Conservation (phyloP, 2,797 vertebrate genomes). For the Neomorphus geoffroyi region DNA sequence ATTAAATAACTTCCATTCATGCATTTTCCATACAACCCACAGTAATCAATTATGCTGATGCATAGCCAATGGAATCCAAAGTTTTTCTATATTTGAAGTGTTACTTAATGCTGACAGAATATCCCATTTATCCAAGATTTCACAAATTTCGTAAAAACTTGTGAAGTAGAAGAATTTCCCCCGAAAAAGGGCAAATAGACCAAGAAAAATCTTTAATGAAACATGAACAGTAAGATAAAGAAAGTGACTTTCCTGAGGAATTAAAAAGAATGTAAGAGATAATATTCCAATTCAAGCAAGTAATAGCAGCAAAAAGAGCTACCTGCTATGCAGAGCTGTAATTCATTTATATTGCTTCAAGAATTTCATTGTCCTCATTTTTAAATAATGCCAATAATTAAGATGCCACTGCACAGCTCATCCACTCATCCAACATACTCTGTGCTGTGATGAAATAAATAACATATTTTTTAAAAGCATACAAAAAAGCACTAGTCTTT, state of each 20-base stretch:
- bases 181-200: background rate
- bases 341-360: background rate
- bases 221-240: background rate
- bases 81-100: background rate
- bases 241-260: background rate
- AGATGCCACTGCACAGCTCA: background rate
- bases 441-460: background rate
- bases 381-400: background rate
- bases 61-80: background rate
- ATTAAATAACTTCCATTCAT: conserved; percentile 46
- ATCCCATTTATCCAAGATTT: background rate
- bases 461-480: background rate
- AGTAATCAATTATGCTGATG: conserved; percentile 35
- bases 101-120: conserved; percentile 1
- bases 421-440: background rate
- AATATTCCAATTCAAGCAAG: background rate
- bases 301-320: background rate
- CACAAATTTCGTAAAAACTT: background rate
- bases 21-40: conserved; percentile 19
- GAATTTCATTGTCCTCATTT: background rate
- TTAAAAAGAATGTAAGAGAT: background rate
- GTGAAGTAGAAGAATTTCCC: background rate
- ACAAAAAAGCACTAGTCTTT: background rate
- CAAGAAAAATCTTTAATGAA: background rate
- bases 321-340: background rate